Evolutionary conservation across 1,140 invertebrate genomes (phyloP).

Genomic region (Asbolus verrucosus): DNA sequence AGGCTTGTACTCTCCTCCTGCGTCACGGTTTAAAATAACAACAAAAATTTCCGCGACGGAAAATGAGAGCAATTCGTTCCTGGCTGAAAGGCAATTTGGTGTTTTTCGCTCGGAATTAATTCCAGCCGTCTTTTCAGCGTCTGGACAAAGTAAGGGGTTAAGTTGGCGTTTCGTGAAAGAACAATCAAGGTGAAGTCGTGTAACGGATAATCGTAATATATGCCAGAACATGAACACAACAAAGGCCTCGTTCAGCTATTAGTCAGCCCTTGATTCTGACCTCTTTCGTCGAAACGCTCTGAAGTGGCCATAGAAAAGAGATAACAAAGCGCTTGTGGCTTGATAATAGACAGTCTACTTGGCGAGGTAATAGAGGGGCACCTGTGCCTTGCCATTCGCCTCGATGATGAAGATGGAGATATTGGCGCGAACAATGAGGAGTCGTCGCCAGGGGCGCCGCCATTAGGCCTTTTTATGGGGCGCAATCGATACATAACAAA

Average conservation of each 20-base stretch:
- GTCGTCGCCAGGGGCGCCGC: neutral
- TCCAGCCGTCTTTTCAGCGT: conserved; percentile 14
- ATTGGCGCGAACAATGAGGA: conserved; percentile 1
- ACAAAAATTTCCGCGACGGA: too few species aligned
- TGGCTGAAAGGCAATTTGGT: neutral
- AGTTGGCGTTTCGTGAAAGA: conserved; percentile 18
- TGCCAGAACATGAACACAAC: conserved; percentile 48
- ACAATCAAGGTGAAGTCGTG: conserved; percentile 15
- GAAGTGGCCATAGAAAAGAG: conserved; percentile 27
- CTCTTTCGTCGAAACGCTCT: conserved; percentile 40
- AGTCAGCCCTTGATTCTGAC: conserved; percentile 33
- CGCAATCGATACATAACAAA: neutral
- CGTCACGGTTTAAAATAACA: too few species aligned
- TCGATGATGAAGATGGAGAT: neutral
- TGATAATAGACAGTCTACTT: conserved; percentile 23
- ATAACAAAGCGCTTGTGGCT: conserved; percentile 26
- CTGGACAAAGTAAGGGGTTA: conserved; percentile 26
- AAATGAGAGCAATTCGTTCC: neutral
- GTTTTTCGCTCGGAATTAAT: conserved; percentile 31
- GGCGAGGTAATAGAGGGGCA: neutral
- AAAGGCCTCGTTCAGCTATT: conserved; percentile 21
- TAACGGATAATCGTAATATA: conserved; percentile 43
- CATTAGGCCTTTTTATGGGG: neutral
- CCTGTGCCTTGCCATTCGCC: conserved; percentile 8
- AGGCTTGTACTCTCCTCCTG: neutral